phyloP scores from a whole-genome alignment of 2,888 invertebrate species.

The Agonopterix subpropinquella region DNA sequence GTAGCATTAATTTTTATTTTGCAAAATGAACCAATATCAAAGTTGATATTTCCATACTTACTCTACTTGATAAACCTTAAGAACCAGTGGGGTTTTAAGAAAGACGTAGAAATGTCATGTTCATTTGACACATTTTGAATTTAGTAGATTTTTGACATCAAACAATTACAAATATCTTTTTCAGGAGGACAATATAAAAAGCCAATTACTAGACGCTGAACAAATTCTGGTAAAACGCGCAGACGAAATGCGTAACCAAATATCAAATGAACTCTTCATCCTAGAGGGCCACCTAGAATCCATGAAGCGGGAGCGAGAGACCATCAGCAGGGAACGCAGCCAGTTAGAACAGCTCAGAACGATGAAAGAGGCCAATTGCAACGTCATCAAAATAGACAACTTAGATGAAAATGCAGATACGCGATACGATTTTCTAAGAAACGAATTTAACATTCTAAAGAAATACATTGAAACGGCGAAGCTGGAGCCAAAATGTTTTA shows the following conservation, averaged over 20 bases:
- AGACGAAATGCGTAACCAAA: constrained; percentile 53
- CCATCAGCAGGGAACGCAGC: constrained; percentile 37
- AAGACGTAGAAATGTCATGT: too few relatives aligned
- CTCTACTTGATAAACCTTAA: too few relatives aligned
- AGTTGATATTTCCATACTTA: too few relatives aligned
- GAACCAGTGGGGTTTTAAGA: too few relatives aligned
- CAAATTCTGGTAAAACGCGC: constrained; percentile 37
- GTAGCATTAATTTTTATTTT: too few relatives aligned
- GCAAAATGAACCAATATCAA: too few relatives aligned
- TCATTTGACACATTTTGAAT: too few relatives aligned
- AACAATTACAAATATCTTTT: too few relatives aligned
- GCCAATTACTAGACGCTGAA: constrained; percentile 47
- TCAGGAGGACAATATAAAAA: constrained; percentile 53
- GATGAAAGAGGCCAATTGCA: constrained; percentile 12
- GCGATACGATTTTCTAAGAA: constrained; percentile 39
- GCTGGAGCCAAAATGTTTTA: constrained; percentile 30
- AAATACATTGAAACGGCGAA: constrained; percentile 35
- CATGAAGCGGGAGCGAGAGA: constrained; percentile 49
- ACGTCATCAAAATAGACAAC: constrained; percentile 15
- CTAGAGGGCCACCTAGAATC: constrained; percentile 40
- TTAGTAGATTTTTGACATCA: too few relatives aligned
- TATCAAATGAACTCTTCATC: constrained; percentile 43
- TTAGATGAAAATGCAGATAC: constrained; percentile 2
- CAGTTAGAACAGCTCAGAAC: constrained; percentile 30
- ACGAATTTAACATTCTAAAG: constrained; percentile 39